Evolutionary conservation across 2,888 invertebrate species (phyloP), one percentile per base, ranked within the genome.

Genomic region (Stenolophus ochropezus): DNA sequence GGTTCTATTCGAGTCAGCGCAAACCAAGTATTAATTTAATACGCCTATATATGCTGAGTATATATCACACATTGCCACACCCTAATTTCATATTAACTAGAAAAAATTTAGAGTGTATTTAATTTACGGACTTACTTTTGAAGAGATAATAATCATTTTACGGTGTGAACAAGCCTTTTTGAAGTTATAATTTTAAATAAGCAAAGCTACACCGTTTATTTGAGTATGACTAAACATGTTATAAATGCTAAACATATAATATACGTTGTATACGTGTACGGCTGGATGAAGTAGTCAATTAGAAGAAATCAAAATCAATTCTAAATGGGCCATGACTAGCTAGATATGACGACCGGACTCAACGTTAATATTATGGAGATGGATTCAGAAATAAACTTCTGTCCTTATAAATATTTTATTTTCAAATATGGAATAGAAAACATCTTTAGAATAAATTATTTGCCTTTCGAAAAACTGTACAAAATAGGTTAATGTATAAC

Each of bases 251-350:
- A 5, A n/a, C n/a, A n/a, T n/a, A n/a, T n/a, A n/a, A n/a, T 14
- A 20, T 53, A 25, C 33, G 65, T n/a, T 27, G 33, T 69, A 69
- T 69, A 14, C 14, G 65, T 33, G 65, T n/a, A 61, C 33, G 33
- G 33, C 11, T 1, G n/a, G 20, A 27, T 21, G 47, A 33, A 58
- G 61, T 14, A n/a, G 4, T 77, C 77, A 77, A 78, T 78, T 78
- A 78, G 58, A 25, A 78, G 20, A 65, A 78, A 78, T 78, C 78
- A 78, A 78, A 78, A 69, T 78, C 78, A 78, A 78, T 78, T 78
- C 65, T 21, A 21, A 14, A 47, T 78, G 16, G 47, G 53, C 47
- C 61, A 53, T 42, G 33, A 42, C 53, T 5, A 61, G 49, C 23
- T 78, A 78, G 65, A 78, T 65, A 78, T 78, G 65, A 77, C 58